Conservation (phyloP, 2,888 invertebrate species). For the Drosophila rellima region DNA sequence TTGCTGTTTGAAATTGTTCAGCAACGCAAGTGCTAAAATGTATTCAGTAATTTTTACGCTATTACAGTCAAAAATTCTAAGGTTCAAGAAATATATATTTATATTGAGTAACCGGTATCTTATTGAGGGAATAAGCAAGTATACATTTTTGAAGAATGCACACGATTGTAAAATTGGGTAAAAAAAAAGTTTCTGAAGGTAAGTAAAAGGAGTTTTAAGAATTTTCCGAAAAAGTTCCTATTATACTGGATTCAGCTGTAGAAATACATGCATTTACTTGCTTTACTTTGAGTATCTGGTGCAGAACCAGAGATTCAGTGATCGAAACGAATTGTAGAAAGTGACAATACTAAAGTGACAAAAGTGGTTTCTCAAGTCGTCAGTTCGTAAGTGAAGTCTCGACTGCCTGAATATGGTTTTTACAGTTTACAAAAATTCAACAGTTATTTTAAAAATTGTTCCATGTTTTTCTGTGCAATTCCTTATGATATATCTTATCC, state of each 20-base stretch:
- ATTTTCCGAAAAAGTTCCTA: background rate
- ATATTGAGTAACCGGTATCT: too few relatives aligned
- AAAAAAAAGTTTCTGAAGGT: too few relatives aligned
- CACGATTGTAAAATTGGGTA: too few relatives aligned
- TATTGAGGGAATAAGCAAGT: too few relatives aligned
- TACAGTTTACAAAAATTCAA: background rate
- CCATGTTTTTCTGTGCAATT: conserved; percentile 4
- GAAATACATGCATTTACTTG: background rate
- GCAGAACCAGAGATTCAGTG: conserved; percentile 32
- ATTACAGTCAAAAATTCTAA: too few relatives aligned
- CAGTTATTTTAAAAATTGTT: background rate
- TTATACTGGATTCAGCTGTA: background rate
- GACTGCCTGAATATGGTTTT: conserved; percentile 5
- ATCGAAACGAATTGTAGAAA: conserved; percentile 18
- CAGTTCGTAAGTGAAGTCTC: conserved; percentile 21
- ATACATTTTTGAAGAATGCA: too few relatives aligned
- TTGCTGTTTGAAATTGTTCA: too few relatives aligned
- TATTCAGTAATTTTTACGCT: too few relatives aligned
- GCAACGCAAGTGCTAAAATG: too few relatives aligned
- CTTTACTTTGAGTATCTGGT: conserved; percentile 21
- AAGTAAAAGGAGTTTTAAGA: too few relatives aligned
- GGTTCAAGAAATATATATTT: too few relatives aligned
- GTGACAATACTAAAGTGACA: conserved; percentile 4
- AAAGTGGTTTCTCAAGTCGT: background rate
- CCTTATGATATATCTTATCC: background rate